phyloP scores from a whole-genome alignment of 1,140 invertebrate species.

The Cataglyphis hispanica region DNA sequence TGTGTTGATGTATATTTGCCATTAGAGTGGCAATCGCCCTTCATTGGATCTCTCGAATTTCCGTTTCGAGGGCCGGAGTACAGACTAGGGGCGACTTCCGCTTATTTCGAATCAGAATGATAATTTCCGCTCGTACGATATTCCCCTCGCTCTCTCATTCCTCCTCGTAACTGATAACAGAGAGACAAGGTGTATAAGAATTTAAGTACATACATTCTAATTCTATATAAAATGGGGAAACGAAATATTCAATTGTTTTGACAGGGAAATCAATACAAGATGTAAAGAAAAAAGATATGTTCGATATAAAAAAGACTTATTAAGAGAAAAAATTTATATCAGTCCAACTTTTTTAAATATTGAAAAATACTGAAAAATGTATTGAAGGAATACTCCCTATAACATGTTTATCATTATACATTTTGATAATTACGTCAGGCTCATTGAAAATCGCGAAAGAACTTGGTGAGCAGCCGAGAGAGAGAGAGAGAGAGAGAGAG shows the following conservation, averaged over 20 bases:
- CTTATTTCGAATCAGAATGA: slow-evolving; percentile 62
- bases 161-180: slow-evolving; percentile 36
- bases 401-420: not conserved
- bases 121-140: slow-evolving; percentile 62
- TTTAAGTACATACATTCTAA: not conserved
- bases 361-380: slow-evolving; percentile 1
- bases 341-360: not conserved
- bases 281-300: not conserved
- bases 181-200: not conserved
- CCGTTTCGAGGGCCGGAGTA: slow-evolving; percentile 51
- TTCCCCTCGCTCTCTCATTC: slow-evolving; percentile 53
- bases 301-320: not conserved
- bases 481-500: not conserved
- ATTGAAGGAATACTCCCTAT: not conserved
- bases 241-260: not conserved
- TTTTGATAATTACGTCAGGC: not conserved
- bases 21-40: slow-evolving; percentile 15
- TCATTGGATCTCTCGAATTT: slow-evolving; percentile 52
- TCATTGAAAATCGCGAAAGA: not conserved
- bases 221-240: not conserved
- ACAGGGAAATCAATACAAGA: slow-evolving; percentile 13
- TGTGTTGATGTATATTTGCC: slow-evolving; percentile 22
- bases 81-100: slow-evolving; percentile 63
- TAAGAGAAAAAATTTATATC: not conserved
- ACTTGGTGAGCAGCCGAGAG: not conserved